A percentile compares a stretch with the other conserved stretches of the same genome.
Conservation (phyloP, 2,113 vertebrate species). For the Cryptomyrus ogoouensis region DNA sequence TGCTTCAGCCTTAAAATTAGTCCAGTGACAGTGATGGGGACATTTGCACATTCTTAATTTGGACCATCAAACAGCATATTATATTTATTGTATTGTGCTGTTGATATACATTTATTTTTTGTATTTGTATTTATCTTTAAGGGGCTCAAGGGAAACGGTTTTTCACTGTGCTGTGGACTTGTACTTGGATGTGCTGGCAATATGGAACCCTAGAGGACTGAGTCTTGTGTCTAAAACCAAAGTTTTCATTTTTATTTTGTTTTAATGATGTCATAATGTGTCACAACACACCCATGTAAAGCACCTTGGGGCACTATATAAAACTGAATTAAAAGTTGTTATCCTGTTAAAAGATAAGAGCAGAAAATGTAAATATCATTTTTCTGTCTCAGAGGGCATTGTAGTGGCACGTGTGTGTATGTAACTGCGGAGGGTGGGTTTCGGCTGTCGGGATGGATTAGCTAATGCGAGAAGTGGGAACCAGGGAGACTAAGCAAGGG, state of each 20-base stretch:
- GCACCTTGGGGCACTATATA: neutral
- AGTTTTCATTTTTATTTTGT: neutral
- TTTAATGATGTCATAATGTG: neutral
- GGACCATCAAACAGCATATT: neutral
- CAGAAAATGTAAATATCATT: neutral
- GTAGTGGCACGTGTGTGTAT: neutral
- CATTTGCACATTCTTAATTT: neutral
- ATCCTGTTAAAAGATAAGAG: neutral
- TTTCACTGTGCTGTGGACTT: neutral
- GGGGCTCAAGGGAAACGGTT: neutral
- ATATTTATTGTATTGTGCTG: neutral
- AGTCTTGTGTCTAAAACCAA: neutral
- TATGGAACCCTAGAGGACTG: neutral
- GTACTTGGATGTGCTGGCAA: neutral
- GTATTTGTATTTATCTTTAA: neutral
- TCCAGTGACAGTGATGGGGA: neutral
- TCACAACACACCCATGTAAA: neutral
- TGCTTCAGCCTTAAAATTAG: neutral
- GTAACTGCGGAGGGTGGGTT: neutral
- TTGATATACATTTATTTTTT: neutral
- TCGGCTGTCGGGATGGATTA: conserved; percentile 18
- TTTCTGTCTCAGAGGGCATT: neutral
- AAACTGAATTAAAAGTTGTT: neutral
- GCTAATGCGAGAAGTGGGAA: neutral
- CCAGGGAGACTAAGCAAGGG: neutral